Evolutionary conservation across 2,797 vertebrate species (phyloP).

Genomic region (Champsocephalus esox): DNA sequence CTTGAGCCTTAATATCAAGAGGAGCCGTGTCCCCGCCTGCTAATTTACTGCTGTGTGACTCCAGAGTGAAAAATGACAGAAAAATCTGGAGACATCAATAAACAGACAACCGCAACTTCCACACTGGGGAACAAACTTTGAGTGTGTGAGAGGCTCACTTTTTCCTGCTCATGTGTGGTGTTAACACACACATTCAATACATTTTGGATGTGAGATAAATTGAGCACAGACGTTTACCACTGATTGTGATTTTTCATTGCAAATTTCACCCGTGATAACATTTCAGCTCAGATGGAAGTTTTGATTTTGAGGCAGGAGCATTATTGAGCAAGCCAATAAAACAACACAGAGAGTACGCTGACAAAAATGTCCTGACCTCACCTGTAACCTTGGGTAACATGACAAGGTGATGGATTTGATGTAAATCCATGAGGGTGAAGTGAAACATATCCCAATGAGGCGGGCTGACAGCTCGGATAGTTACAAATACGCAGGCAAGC

Average conservation of each 20-base stretch:
- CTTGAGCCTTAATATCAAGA: background rate
- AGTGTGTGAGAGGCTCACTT: conserved; percentile 3
- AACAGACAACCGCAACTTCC: background rate
- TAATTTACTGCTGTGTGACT: background rate
- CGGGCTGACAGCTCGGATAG: conserved; percentile 1
- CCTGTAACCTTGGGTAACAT: background rate
- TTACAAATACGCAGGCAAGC: background rate
- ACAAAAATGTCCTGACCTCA: background rate
- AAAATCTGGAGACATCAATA: conserved; percentile 7
- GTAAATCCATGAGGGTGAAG: conserved; percentile 1
- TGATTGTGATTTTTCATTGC: background rate
- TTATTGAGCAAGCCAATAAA: background rate
- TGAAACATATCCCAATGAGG: conserved; percentile 23
- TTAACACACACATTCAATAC: background rate
- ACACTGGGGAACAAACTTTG: background rate
- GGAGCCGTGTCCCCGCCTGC: background rate
- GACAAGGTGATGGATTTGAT: conserved; percentile 21
- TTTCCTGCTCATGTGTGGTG: background rate
- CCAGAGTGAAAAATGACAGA: conserved; percentile 11
- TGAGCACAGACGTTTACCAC: background rate
- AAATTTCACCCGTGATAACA: background rate
- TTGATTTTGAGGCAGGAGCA: background rate
- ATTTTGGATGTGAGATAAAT: background rate
- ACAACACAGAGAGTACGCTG: background rate
- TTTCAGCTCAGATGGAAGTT: background rate